phyloP scores from a whole-genome alignment of 2,113 vertebrate species.

The Cyanoramphus novaezelandiae region DNA sequence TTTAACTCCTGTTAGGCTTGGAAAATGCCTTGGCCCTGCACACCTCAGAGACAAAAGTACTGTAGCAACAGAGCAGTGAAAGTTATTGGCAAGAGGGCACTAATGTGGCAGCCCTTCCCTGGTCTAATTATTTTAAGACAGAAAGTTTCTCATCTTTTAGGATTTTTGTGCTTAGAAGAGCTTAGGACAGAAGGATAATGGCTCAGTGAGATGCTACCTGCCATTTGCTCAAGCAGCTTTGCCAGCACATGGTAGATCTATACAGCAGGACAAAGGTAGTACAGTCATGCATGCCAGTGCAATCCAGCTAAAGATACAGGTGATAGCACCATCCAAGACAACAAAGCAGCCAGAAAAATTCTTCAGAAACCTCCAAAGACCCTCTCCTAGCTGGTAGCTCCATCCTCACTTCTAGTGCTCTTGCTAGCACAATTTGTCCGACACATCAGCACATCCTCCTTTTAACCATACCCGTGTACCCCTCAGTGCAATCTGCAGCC shows the following conservation, averaged over 20 bases:
- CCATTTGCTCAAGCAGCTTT: background rate
- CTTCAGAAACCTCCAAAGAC: background rate
- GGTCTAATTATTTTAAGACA: background rate
- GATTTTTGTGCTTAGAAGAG: background rate
- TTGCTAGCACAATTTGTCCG: background rate
- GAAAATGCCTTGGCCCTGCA: background rate
- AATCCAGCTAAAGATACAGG: background rate
- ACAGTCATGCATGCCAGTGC: fast-evolving
- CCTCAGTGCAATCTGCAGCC: background rate
- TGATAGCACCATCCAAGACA: background rate
- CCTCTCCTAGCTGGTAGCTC: background rate
- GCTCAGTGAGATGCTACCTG: background rate
- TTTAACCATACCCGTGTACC: background rate
- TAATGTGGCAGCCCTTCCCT: background rate
- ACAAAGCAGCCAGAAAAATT: background rate
- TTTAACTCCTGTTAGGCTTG: background rate
- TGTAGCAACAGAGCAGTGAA: background rate
- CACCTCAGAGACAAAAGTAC: background rate
- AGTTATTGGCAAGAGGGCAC: background rate
- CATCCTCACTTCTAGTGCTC: background rate
- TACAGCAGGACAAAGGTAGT: background rate
- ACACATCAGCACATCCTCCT: background rate
- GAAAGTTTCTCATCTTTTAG: background rate
- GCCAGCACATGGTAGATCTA: background rate
- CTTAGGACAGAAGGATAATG: background rate